Base-by-base conservation (phyloP, 2,113 vertebrate genomes). In the Gambusia holbrooki region DNA sequence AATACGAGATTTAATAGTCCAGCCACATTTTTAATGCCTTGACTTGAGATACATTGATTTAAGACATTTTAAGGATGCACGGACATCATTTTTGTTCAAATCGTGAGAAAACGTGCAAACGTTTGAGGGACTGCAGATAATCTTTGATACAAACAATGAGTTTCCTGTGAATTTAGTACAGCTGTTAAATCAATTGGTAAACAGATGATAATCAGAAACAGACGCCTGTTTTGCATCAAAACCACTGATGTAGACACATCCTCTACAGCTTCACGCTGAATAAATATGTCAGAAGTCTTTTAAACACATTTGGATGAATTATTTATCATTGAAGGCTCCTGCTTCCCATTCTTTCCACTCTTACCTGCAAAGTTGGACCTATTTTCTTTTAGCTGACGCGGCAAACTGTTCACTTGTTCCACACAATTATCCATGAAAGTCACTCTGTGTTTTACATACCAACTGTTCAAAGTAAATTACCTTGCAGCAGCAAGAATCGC, bases 391-490 rank as follows among this genome's bases (percentile, higher is more conserved):
- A 83, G 89, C 86, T 87, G 90, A 88, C 0, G 62, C 65, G 12
- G 75, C 83, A 80, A 81, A 84, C 69, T 45, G 29, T 82, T 82
- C 73, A 73, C 79, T 87, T 64, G 88, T 87, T 88, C 83, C 81
- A 88, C 84, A 86, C 82, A 71, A 83, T 4, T 60, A 80, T 79
- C 90, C 79, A 76, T 90, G 87, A 87, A 84, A 84, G 82, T 88
- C 80, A 87, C 86, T 90, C 71, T 32, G 76, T 80, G 83, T 80
- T 90, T 88, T 76, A 90, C 83, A 88, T 86, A 87, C 72, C 19
- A 69, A 77, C 72, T 35, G 79, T 73, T 77, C 48, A 28, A 2
- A 51, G 79, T 83, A 25, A 80, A 84, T 81, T 64, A 51, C 64
- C 73, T 58, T 2, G 66, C 80, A 79, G 80, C 67, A 63, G 82